Evolutionary conservation across 2,113 vertebrate species (phyloP), one percentile per base, ranked within the genome.

Genomic region (Centropristis striata): DNA sequence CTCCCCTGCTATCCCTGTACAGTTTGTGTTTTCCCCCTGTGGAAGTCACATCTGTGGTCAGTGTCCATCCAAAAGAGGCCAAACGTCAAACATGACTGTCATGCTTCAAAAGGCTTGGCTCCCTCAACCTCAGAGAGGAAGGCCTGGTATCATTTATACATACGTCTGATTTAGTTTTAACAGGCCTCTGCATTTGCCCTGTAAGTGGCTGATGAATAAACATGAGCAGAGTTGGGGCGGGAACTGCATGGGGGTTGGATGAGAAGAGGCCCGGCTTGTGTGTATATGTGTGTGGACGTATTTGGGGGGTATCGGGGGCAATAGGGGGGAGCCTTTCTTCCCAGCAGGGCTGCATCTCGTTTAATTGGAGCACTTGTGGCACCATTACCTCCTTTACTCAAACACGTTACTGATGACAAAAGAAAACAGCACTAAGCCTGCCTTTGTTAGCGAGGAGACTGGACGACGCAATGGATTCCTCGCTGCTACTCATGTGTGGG

Each of bases 311-410:
- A 82, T 88, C n/a, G 49, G 71, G 85, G 90, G 85, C 83, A 87
- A 82, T 71, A 32, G 32, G 60, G 81, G 85, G 83, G 84, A 88
- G 67, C 61, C 77, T 85, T 92, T 93, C 89, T 92, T 92, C 90
- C 73, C 94, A 90, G 94, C 92, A 90, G 90, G 92, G 85, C 90
- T 89, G 84, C 90, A 89, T 93, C 88, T 88, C 78, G 63, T 92
- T 95, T 94, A 95, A 95, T 95, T 95, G 93, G 92, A 93, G 92
- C 83, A 91, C 93, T 95, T 93, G 92, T 94, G 89, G 90, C 88
- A 91, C 88, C 89, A 91, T 92, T 92, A 88, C 90, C 89, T 94
- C 89, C 91, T 94, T 94, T 93, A 90, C 92, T 93, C 90, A 92
- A 92, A 94, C 90, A 93, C 85, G 92, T 90, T 92, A 87, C 86